These are phyloP conservation scores for Vicugna pacos DNA, from an alignment of 2,113 vertebrate genomes.

Conservation along the genomic window DNA sequence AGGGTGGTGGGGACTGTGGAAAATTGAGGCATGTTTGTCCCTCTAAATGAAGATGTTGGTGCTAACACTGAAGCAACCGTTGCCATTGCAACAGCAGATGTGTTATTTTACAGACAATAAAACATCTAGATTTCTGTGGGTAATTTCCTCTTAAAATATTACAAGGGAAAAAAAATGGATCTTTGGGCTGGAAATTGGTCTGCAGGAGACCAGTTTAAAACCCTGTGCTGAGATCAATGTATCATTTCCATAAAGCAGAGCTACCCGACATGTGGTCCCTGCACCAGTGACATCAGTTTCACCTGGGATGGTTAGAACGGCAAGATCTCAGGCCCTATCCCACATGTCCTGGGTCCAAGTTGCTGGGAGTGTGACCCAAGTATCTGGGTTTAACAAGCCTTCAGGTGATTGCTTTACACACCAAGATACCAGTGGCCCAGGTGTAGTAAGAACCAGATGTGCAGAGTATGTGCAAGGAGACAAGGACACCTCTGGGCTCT, in stretches of 20 bases:
- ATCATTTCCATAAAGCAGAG: background rate
- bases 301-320: background rate
- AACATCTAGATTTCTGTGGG: background rate
- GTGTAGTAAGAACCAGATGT: background rate
- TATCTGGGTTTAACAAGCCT: background rate
- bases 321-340: background rate
- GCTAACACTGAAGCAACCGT: background rate
- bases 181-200: background rate
- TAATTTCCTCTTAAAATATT: constrained; percentile 18
- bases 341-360: background rate
- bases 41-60: background rate
- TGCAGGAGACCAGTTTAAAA: background rate
- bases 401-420: background rate
- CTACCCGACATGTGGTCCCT: background rate
- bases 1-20: too few relatives aligned
- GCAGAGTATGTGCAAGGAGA: background rate
- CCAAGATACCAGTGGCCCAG: background rate
- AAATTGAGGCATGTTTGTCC: background rate
- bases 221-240: background rate
- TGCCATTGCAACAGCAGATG: background rate
- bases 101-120: constrained; percentile 39
- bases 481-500: background rate
- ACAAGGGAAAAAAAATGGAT: background rate
- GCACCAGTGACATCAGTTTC: background rate
- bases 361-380: background rate